Percentiles rank a stretch among this genome's conserved stretches.
Evolutionary conservation across 2,113 vertebrate species (phyloP).

Genomic region (Pteronura brasiliensis): DNA sequence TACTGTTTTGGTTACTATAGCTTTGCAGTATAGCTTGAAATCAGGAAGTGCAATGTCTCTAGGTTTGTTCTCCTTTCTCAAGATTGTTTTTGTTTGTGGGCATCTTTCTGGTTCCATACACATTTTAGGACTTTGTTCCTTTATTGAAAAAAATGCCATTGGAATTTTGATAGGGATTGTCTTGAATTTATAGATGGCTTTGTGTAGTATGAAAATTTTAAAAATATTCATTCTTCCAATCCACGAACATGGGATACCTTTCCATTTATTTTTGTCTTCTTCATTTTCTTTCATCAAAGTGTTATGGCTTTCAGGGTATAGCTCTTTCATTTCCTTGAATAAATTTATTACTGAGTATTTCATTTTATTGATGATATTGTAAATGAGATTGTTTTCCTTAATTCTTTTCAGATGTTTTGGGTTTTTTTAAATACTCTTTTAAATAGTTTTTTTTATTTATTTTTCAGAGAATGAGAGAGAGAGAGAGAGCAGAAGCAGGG

Average conservation of each 20-base stretch:
- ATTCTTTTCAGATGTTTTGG: not conserved
- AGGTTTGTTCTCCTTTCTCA: not conserved
- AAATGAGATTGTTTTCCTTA: not conserved
- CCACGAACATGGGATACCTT: not conserved
- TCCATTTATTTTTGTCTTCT: not conserved
- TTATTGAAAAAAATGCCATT: not conserved
- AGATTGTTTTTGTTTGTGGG: not conserved
- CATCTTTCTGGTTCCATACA: not conserved
- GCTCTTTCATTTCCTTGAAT: not conserved
- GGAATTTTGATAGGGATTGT: not conserved
- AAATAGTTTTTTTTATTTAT: no score
- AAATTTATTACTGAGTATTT: not conserved
- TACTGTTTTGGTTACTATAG: not conserved
- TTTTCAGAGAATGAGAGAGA: no score
- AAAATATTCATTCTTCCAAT: not conserved
- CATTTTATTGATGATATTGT: not conserved
- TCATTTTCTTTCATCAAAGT: not conserved
- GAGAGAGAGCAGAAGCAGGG: no score
- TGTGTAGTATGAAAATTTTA: not conserved
- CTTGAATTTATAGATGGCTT: not conserved
- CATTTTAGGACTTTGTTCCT: not conserved
- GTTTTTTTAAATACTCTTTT: no score
- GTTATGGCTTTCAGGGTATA: not conserved
- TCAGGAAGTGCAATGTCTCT: not conserved
- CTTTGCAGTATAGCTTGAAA: not conserved